phyloP scores from a whole-genome alignment of 2,797 vertebrate species.

The Scolopax bukidnonensis region DNA sequence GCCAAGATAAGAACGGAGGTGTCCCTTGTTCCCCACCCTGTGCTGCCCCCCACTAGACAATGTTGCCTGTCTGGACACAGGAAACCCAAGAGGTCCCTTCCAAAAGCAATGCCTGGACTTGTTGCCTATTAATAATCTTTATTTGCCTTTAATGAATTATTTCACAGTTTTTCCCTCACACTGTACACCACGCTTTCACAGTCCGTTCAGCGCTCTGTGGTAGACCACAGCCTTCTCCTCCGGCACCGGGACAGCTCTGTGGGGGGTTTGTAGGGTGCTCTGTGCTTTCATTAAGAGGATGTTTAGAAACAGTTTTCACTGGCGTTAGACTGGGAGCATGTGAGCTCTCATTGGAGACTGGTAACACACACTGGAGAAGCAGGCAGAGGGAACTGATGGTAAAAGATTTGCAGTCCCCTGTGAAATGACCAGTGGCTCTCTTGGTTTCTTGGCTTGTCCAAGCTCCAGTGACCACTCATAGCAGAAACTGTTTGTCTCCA shows the following conservation, averaged over 20 bases:
- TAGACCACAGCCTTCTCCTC: constrained; percentile 44
- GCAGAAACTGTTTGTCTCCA: not conserved
- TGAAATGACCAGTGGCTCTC: not conserved
- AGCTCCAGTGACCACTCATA: not conserved
- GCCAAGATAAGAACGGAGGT: not conserved
- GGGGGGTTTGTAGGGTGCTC: constrained; percentile 44
- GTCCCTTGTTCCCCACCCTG: not conserved
- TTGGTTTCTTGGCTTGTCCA: not conserved
- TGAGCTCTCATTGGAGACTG: constrained; percentile 59
- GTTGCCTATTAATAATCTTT: constrained; percentile 69
- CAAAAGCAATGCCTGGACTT: constrained; percentile 66
- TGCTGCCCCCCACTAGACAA: not conserved
- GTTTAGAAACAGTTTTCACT: constrained; percentile 70
- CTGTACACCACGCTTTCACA: constrained; percentile 58
- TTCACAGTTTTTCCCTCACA: constrained; percentile 64
- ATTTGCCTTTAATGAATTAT: constrained; percentile 72
- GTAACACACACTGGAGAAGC: constrained; percentile 37
- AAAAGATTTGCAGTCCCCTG: constrained; percentile 10
- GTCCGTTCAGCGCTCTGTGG: not conserved
- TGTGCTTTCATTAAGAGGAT: constrained; percentile 72
- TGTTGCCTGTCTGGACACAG: not conserved
- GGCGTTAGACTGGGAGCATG: constrained; percentile 41
- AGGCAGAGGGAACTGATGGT: constrained; percentile 39
- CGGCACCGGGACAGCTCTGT: constrained; percentile 21
- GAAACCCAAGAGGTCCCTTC: constrained; percentile 26